These are phyloP conservation scores for Odontothrips loti DNA, from an alignment of 2,888 invertebrate genomes.

Conservation along the genomic window DNA sequence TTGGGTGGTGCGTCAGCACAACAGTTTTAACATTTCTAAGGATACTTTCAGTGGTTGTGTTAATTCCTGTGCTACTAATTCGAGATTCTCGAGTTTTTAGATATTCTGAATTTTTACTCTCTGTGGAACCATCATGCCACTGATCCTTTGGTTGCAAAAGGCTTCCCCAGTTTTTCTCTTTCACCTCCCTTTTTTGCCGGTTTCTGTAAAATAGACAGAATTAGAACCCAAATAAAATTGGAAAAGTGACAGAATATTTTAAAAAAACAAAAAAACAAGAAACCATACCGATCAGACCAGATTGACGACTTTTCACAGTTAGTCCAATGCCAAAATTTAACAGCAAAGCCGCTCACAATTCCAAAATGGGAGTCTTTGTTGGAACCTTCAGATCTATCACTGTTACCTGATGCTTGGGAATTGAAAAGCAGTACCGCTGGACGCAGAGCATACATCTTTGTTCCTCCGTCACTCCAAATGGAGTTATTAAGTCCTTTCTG, in stretches of 20 bases:
- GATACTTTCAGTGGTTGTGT: conserved; percentile 14
- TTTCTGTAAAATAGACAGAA: not conserved
- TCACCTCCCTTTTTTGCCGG: not conserved
- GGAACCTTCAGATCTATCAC: not conserved
- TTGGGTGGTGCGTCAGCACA: not conserved
- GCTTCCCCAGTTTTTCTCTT: not conserved
- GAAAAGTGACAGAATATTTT: not conserved
- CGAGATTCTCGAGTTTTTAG: not conserved
- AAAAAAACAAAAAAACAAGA: not conserved
- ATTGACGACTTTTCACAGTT: conserved; percentile 27
- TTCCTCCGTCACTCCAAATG: conserved; percentile 43
- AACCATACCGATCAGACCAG: not conserved
- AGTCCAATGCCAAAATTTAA: conserved; percentile 78
- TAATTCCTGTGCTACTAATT: not conserved
- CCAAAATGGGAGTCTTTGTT: conserved; percentile 40
- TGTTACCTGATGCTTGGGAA: conserved; percentile 17
- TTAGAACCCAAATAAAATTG: not conserved
- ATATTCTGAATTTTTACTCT: not conserved
- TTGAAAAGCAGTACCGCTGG: conserved; percentile 64
- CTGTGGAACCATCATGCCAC: not conserved
- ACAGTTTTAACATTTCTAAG: conserved; percentile 33
- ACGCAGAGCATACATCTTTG: conserved; percentile 65
- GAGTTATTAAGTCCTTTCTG: conserved; percentile 51
- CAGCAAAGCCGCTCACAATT: conserved; percentile 66
- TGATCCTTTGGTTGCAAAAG: not conserved